These are phyloP conservation scores for Megathymus violae DNA, from an alignment of 1,140 invertebrate genomes.

Conservation along the genomic window DNA sequence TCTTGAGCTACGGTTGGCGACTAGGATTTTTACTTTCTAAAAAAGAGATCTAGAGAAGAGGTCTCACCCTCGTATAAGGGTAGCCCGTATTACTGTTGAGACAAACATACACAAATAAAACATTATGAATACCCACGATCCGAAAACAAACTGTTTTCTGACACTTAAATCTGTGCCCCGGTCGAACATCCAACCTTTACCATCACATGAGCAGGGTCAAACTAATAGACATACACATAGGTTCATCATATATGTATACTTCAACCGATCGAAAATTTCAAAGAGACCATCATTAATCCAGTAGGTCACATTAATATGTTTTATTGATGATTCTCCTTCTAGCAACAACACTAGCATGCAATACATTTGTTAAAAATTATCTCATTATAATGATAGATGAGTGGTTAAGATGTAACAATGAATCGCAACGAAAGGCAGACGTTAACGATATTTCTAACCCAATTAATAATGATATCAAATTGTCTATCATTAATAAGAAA, in stretches of 20 bases:
- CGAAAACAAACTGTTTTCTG: too few species aligned
- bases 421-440: constrained; percentile 43
- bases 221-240: too few species aligned
- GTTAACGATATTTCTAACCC: constrained; percentile 64
- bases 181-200: too few species aligned
- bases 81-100: too few species aligned
- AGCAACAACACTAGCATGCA: constrained; percentile 27
- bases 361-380: constrained; percentile 34
- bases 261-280: constrained; percentile 15
- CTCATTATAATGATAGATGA: constrained; percentile 54
- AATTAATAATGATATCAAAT: constrained; percentile 71
- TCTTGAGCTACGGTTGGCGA: too few species aligned
- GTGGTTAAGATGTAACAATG: constrained; percentile 41
- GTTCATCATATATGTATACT: constrained; percentile 22
- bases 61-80: too few species aligned
- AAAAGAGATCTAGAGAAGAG: too few species aligned
- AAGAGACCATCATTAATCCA: constrained; percentile 21
- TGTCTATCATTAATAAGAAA: constrained; percentile 61
- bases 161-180: too few species aligned
- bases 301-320: constrained; percentile 23
- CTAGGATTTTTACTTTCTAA: too few species aligned
- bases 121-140: too few species aligned
- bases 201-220: too few species aligned
- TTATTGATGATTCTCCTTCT: constrained; percentile 21
- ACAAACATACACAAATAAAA: too few species aligned